Evolutionary conservation across 2,113 vertebrate genomes (phyloP), one percentile per base, ranked within the genome.

Genomic region (Pseudorasbora parva): DNA sequence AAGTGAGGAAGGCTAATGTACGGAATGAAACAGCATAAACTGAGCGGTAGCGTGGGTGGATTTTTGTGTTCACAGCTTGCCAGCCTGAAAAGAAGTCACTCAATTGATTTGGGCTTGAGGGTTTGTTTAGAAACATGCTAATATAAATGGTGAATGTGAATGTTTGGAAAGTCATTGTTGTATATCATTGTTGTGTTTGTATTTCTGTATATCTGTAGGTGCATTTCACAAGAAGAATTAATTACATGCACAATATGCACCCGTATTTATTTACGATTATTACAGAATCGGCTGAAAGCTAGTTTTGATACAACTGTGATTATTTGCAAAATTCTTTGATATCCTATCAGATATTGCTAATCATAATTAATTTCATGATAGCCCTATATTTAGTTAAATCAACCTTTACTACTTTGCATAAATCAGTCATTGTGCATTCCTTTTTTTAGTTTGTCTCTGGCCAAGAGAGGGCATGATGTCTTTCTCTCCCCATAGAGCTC

Each of bases 61-160:
- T 17, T 3, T 72, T 71, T 82, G 3, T 6, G 27, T 25, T 78
- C 33, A 43, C 27, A 41, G 45, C n/a, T 9, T 74, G 56, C 41
- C 81, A 37, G 59, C 68, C 41, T 72, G 77, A 64, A 74, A 56
- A 43, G 37, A 68, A 30, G 14, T 11, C 30, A 7, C 43, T 54
- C 27, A 45, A 25, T 54, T 51, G 15, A 83, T 83, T 64, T 15
- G 75, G 37, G 78, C 47, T 78, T 66, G 12, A 17, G 25, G 54
- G 17, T 51, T 60, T 60, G 33, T 60, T 78, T 45, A 60, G 76
- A 78, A 45, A 60, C 56, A 78, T 78, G 54, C 12, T 25, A 77
- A 59, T 59, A 14, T 77, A n/a, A n/a, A 57, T 3, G 51, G 30
- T n/a, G 1, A 77, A 77, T 41, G 17, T 37, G 9, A 57, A 57